phyloP scores from a whole-genome alignment of 2,888 invertebrate species.

The Tetragonula carbonaria region DNA sequence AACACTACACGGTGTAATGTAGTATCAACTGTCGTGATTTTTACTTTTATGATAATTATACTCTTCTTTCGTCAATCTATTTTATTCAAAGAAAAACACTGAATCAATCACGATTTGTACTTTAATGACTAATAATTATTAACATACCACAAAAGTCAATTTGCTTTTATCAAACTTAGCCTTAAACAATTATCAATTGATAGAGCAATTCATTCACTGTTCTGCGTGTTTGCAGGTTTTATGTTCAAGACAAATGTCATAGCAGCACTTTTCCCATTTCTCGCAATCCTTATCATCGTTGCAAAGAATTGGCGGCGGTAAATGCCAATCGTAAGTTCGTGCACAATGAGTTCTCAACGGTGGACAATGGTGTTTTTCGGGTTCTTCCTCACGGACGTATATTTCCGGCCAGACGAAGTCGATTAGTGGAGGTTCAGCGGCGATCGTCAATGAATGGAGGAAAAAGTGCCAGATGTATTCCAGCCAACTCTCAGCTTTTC shows the following conservation, averaged over 20 bases:
- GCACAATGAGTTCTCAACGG: constrained; percentile 69
- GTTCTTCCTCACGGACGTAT: constrained; percentile 11
- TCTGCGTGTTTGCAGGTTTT: constrained; percentile 72
- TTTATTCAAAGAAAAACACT: not conserved
- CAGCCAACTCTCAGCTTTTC: constrained; percentile 45
- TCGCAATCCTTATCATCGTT: constrained; percentile 65
- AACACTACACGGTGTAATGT: not conserved
- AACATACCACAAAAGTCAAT: not conserved
- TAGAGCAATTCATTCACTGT: constrained; percentile 30
- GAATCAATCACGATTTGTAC: not conserved
- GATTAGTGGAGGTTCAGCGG: constrained; percentile 21
- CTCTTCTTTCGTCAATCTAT: not conserved
- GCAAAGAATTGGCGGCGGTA: constrained; percentile 58
- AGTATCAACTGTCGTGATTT: not conserved
- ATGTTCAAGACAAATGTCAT: constrained; percentile 74
- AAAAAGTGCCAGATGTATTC: constrained; percentile 52
- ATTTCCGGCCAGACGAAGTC: constrained; percentile 29
- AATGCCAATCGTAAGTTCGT: constrained; percentile 68
- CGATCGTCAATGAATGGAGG: constrained; percentile 56
- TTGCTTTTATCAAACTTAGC: too few species aligned
- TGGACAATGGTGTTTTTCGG: constrained; percentile 66
- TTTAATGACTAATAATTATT: not conserved
- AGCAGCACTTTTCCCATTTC: constrained; percentile 71
- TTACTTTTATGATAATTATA: not conserved
- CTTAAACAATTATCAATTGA: not conserved